Percentiles rank a stretch among this genome's conserved stretches.
Evolutionary conservation across 2,797 vertebrate species (phyloP).

Genomic region (Silurus aristotelis): DNA sequence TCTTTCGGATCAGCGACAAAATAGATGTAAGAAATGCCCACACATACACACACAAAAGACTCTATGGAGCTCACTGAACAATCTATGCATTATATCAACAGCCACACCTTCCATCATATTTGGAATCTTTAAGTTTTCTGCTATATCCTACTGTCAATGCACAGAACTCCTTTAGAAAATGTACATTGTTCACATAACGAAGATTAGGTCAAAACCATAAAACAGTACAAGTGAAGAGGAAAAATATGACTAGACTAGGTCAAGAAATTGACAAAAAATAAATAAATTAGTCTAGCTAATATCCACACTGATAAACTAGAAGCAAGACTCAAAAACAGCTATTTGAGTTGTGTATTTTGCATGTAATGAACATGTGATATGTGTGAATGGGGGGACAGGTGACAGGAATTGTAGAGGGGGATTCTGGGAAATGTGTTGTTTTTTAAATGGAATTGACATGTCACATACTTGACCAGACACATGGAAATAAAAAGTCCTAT

Average conservation of each 20-base stretch:
- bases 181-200: not conserved
- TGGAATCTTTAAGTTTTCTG: not conserved
- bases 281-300: not conserved
- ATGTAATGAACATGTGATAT: not conserved
- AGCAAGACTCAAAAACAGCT: not conserved
- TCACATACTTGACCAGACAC: not conserved
- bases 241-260: not conserved
- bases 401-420: not conserved
- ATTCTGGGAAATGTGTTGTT: not conserved
- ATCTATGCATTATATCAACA: not conserved
- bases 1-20: slow-evolving; percentile 12
- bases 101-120: not conserved
- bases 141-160: not conserved
- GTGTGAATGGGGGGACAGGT: not conserved
- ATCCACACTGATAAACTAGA: too few species aligned
- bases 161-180: not conserved
- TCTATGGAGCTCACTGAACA: not conserved
- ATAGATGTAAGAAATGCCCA: not conserved
- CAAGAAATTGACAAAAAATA: not conserved
- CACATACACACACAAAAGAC: too few species aligned
- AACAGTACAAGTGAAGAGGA: not conserved
- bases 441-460: not conserved
- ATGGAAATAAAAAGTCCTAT: not conserved
- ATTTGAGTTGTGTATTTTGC: not conserved
- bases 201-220: not conserved